These are phyloP conservation scores for Sebastiscus albofasciatus DNA, from an alignment of 2,797 vertebrate species.

Conservation along the genomic window DNA sequence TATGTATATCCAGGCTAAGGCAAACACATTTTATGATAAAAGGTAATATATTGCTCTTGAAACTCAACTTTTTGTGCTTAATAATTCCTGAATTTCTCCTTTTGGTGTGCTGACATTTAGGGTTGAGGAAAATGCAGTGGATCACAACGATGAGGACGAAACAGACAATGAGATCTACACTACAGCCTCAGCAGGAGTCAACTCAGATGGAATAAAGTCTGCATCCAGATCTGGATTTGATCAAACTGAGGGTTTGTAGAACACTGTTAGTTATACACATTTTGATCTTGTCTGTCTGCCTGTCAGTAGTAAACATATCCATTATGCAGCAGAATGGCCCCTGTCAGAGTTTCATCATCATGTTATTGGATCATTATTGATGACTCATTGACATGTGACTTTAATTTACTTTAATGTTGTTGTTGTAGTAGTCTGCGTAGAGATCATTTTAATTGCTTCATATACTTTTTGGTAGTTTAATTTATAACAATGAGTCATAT, in stretches of 20 bases:
- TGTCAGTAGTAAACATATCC: background rate
- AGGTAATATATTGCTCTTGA: background rate
- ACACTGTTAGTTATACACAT: background rate
- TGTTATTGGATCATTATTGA: background rate
- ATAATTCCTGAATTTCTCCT: background rate
- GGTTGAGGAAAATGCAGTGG: too few species aligned
- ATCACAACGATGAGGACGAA: conserved; percentile 38
- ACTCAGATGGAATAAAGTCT: background rate
- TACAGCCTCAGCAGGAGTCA: background rate
- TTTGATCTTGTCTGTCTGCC: background rate
- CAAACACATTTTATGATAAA: background rate
- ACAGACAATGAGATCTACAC: conserved; percentile 60
- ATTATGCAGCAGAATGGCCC: background rate
- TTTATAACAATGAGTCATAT: background rate
- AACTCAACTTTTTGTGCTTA: background rate
- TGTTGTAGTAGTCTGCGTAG: background rate
- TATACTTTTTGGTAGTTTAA: background rate
- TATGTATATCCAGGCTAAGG: too few species aligned
- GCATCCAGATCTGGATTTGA: background rate
- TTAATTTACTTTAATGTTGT: background rate
- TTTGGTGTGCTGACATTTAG: background rate
- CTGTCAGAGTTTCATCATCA: background rate
- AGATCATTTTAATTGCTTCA: background rate
- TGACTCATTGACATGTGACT: background rate
- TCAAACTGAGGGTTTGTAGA: conserved; percentile 43